A percentile compares a stretch with the other conserved stretches of the same genome.
phyloP scores from a whole-genome alignment of 64 coral and sea anemone species.

The Actinia tenebrosa region DNA sequence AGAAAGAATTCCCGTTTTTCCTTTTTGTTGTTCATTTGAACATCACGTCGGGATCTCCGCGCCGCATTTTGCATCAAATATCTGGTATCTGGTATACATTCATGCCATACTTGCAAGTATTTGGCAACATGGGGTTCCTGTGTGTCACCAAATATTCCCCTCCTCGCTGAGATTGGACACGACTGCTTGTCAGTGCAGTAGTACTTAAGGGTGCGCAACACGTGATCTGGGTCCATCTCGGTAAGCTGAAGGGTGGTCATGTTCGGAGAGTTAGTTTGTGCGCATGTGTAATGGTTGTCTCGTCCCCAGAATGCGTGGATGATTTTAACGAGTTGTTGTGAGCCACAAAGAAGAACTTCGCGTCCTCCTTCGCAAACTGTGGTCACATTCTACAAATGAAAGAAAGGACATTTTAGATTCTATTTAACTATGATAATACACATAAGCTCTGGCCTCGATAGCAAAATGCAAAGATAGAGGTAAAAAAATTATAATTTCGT shows the following conservation, averaged over 20 bases:
- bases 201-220: slow-evolving; percentile 18
- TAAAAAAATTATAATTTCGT: no score
- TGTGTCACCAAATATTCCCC: slow-evolving; percentile 15
- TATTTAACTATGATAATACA: no score
- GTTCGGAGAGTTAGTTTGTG: background rate
- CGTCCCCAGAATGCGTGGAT: slow-evolving; percentile 24
- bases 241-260: background rate
- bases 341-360: background rate
- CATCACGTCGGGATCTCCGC: background rate
- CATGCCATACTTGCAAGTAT: slow-evolving; percentile 16
- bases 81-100: slow-evolving; percentile 17
- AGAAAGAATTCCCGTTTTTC: slow-evolving; percentile 29
- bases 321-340: slow-evolving; percentile 6
- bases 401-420: background rate
- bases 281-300: slow-evolving; percentile 23
- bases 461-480: background rate
- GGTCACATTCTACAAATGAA: slow-evolving; percentile 1
- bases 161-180: background rate
- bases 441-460: no score
- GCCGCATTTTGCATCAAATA: background rate
- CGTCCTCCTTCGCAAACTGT: slow-evolving; percentile 13
- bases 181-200: slow-evolving; percentile 9
- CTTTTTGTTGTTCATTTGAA: background rate
- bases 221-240: slow-evolving; percentile 23
- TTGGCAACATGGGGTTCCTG: background rate